phyloP scores from a whole-genome alignment of 2,113 vertebrate genomes.

The Cryptotis parvus region DNA sequence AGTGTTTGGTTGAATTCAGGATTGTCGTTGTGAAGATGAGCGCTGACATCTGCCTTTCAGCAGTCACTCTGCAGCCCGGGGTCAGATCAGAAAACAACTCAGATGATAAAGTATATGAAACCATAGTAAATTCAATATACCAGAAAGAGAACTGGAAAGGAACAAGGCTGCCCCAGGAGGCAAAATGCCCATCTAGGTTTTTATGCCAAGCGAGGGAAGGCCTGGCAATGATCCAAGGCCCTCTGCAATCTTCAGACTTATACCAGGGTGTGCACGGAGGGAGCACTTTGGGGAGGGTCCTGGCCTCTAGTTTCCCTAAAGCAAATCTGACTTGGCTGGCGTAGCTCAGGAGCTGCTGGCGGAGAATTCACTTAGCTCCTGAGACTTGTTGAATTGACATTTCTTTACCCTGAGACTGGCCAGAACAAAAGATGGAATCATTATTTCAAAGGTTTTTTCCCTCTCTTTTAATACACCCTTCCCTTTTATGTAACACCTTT shows the following conservation, averaged over 20 bases:
- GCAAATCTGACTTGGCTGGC: constrained; percentile 27
- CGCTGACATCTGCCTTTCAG: constrained; percentile 84
- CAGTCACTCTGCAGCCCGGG: constrained; percentile 81
- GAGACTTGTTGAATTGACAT: constrained; percentile 62
- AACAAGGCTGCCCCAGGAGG: background rate
- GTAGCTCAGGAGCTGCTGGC: background rate
- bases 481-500: background rate
- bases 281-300: background rate
- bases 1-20: constrained; percentile 40
- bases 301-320: background rate
- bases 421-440: constrained; percentile 66
- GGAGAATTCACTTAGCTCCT: constrained; percentile 59
- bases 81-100: constrained; percentile 87
- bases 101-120: constrained; percentile 83
- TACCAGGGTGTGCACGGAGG: background rate
- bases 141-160: constrained; percentile 48
- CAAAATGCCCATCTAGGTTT: constrained; percentile 25
- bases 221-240: background rate
- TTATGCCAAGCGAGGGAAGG: background rate
- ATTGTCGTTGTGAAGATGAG: constrained; percentile 52
- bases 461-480: background rate
- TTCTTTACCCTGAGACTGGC: constrained; percentile 58
- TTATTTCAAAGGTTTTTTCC: constrained; percentile 55
- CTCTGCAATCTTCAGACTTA: background rate
- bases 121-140: constrained; percentile 60